Base-by-base conservation (phyloP, 92 coral and sea anemone genomes). In the Montipora capitata region DNA sequence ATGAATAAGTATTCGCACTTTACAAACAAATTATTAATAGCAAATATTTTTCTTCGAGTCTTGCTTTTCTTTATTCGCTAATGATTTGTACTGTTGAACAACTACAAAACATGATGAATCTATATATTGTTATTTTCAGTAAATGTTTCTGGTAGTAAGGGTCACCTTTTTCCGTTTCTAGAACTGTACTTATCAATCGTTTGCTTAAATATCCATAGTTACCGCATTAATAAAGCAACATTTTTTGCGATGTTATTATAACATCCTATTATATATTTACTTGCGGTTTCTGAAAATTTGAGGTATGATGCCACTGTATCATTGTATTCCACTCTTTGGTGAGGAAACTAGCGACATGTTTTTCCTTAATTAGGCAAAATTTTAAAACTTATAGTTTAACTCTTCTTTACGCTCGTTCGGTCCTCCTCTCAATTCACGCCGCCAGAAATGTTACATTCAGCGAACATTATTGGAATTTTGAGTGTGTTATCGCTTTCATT, bases 201-300 rank as follows among this genome's bases (percentile, higher is more conserved):
- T 27, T 48, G 16, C 68, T 54, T 49, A 80, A 51, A 48, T 35
- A n/a, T 51, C 14, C 66, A 16, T 68, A 65, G 44, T 79, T 79
- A 79, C 65, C 48, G 62, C 84, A 79, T 44, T 73, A 35, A 44
- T 44, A 45, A 7, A 72, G 63, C 67, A 27, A 27, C 35, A 27
- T 27, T 27, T 27, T 27, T 27, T 27, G 35, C 40, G 0, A 42
- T 3, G 44, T 79, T 79, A 74, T 81, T 54, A 73, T 14, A 81
- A 17, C 12, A 69, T 40, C 86, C 77, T 40, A 81, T 71, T 3
- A 9, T 27, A 13, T 42, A 54, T 18, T 4, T 5, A 48, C 6
- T 10, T 82, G 87, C 87, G 87, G 87, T 82, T 82, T 71, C 78
- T 69, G 69, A 41, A 27, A 56, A 42, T 56, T 57, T 82, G 40